phyloP scores from a whole-genome alignment of 1,140 invertebrate species.

The Drosophila seguyi region DNA sequence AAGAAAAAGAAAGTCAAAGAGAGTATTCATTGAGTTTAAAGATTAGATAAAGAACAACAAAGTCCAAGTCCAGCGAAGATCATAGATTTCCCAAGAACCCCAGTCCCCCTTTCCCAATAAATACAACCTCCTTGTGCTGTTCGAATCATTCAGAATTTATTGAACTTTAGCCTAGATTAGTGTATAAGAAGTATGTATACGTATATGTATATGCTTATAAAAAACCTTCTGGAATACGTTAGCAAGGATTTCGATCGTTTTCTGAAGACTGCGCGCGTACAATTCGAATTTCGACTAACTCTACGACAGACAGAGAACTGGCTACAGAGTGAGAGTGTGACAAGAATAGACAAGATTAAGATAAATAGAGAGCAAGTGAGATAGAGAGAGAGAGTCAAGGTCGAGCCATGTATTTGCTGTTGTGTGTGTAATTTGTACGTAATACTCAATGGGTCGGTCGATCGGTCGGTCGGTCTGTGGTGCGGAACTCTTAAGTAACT shows the following conservation, averaged over 20 bases:
- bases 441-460: slow-evolving; percentile 22
- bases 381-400: slow-evolving; percentile 11
- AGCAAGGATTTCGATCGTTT: slow-evolving; percentile 49
- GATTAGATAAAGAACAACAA: fast-evolving
- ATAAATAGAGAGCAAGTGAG: not conserved
- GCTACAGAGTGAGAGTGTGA: slow-evolving; percentile 6
- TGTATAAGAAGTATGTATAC: slow-evolving; percentile 67
- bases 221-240: slow-evolving; percentile 57
- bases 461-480: slow-evolving; percentile 15
- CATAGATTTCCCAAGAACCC: not conserved
- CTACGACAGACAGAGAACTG: slow-evolving; percentile 38
- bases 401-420: slow-evolving; percentile 36
- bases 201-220: slow-evolving; percentile 68
- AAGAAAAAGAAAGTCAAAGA: too few species aligned
- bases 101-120: not conserved
- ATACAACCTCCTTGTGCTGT: not conserved
- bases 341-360: not conserved
- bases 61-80: not conserved
- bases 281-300: slow-evolving; percentile 42
- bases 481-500: slow-evolving; percentile 36
- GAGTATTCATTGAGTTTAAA: too few species aligned
- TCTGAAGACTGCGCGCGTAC: slow-evolving; percentile 20
- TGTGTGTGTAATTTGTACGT: slow-evolving; percentile 19
- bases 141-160: slow-evolving; percentile 66
- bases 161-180: slow-evolving; percentile 69